Evolutionary conservation across 1,140 invertebrate species (phyloP).

Genomic region (Zaprionus tsacasi): DNA sequence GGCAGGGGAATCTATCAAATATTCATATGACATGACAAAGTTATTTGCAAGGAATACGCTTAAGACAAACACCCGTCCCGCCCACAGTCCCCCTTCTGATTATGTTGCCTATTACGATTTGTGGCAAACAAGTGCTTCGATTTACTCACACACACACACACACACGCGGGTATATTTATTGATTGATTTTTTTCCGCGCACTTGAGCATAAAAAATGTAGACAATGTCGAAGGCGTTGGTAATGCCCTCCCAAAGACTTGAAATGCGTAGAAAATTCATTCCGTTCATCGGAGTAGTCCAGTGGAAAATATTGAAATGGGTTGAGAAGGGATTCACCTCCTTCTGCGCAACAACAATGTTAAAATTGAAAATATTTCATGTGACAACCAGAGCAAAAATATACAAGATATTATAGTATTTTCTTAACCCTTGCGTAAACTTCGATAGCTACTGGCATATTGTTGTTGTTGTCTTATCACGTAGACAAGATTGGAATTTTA

Average conservation of each 20-base stretch:
- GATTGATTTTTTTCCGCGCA: conserved; percentile 57
- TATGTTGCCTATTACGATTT: conserved; percentile 17
- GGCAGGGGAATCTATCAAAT: conserved; percentile 17
- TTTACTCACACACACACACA: neutral
- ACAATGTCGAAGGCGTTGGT: conserved; percentile 47
- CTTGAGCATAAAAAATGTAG: conserved; percentile 53
- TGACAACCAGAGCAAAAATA: conserved; percentile 25
- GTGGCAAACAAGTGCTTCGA: conserved; percentile 9
- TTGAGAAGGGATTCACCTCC: conserved; percentile 18
- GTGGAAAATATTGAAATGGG: conserved; percentile 39
- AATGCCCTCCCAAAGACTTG: conserved; percentile 55
- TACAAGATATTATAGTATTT: neutral
- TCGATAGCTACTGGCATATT: neutral
- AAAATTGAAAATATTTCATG: conserved; percentile 73
- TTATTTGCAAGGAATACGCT: conserved; percentile 19
- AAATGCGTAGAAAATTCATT: conserved; percentile 52
- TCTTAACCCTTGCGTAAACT: conserved; percentile 5
- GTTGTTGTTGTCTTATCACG: conserved; percentile 28
- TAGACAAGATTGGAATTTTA: conserved; percentile 73
- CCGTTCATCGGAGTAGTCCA: conserved; percentile 24
- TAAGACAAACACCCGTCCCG: conserved; percentile 19
- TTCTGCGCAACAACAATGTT: conserved; percentile 53
- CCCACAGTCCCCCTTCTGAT: neutral
- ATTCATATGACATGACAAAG: conserved; percentile 28
- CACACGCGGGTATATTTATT: conserved; percentile 45